phyloP scores from a whole-genome alignment of 2,113 vertebrate species.

The Cariama cristata region DNA sequence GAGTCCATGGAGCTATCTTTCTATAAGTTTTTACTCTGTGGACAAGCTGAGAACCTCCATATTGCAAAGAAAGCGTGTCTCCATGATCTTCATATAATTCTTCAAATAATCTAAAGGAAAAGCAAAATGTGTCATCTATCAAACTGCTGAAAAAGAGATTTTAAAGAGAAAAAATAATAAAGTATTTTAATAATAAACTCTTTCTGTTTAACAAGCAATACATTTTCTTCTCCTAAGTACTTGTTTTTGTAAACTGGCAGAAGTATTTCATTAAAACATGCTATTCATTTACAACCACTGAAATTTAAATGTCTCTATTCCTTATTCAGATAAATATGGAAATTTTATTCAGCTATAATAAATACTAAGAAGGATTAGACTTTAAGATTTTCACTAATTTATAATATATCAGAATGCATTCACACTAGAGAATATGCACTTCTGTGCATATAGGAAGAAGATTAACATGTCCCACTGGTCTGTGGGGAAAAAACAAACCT shows the following conservation, averaged over 20 bases:
- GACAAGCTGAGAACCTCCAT: slow-evolving; percentile 96
- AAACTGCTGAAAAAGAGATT: not conserved
- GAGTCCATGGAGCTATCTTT: slow-evolving; percentile 97
- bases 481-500: not conserved
- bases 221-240: not conserved
- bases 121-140: not conserved
- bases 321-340: not conserved
- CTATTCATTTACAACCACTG: not conserved
- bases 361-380: not conserved
- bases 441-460: not conserved
- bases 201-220: not conserved
- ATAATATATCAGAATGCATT: not conserved
- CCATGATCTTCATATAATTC: slow-evolving; percentile 98
- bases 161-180: not conserved
- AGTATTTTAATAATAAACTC: not conserved
- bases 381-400: not conserved
- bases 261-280: not conserved
- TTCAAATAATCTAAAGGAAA: slow-evolving; percentile 89
- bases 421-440: not conserved
- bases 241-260: too few relatives aligned
- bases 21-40: slow-evolving; percentile 98
- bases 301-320: not conserved
- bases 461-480: not conserved
- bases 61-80: slow-evolving; percentile 96
- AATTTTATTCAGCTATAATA: not conserved